Base-by-base conservation (phyloP, 2,113 vertebrate species). In the Eulemur rufifrons region DNA sequence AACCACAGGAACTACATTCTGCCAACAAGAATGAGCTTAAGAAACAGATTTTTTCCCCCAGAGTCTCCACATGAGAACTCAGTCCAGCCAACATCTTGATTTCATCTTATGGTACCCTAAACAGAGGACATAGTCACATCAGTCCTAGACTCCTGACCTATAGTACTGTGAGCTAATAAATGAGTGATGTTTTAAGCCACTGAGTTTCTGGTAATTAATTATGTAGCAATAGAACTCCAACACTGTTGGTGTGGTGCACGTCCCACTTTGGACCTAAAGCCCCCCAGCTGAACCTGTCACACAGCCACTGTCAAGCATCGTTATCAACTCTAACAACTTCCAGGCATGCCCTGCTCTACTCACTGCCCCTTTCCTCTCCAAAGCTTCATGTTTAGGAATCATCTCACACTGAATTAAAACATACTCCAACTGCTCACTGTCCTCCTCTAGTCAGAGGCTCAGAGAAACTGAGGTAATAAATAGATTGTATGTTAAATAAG, bases 391-490 rank as follows among this genome's bases (percentile, higher is more conserved):
- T 34, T 61, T 59, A 42, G 8, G 14, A 91, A 73, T 32, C 47
- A 18, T 64, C 34, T 78, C 20, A n/a, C 50, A 83, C 61, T 23
- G 25, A 85, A 59, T 64, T 39, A 81, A 83, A 87, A 74, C 2
- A n/a, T 32, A 59, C 21, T 91, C 42, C 13, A 89, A 63, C 11
- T 42, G 8, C 7, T 69, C 6, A 34, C 23, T 47, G 4, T n/a
- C 0, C 20, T 77, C 12, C 73, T 88, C 61, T 66, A 29, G 56
- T 61, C n/a, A 73, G 45, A 34, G 47, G 13, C 54, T 93, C 29
- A 83, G 78, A 94, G 39, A 93, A 88, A 94, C 12, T 11, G 17
- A 93, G 82, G 54, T 74, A 93, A 96, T 56, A 74, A 86, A 83
- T 29, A 91, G 76, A 13, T 81, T 69, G 14, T 63, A 82, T 39